A percentile compares a stretch with the other conserved stretches of the same genome.
Conservation (phyloP, 1,140 invertebrate genomes). For the Hydropsyche tenuis region DNA sequence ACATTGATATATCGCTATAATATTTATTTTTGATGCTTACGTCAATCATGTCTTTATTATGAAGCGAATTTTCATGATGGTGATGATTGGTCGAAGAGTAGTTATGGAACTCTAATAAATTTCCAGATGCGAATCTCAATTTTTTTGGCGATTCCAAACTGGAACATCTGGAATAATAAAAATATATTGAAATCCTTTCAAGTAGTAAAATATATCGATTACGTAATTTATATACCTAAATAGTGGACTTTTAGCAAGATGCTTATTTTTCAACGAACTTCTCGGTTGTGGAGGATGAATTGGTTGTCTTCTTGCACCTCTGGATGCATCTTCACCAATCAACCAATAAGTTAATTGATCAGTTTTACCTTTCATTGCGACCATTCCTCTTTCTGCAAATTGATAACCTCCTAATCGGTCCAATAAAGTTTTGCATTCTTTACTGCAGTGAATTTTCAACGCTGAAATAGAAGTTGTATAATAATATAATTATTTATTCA, state of each 20-base stretch:
- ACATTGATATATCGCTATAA: background rate
- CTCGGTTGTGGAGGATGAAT: slow-evolving; percentile 58
- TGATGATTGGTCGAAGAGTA: slow-evolving; percentile 62
- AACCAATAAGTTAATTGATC: slow-evolving; percentile 88
- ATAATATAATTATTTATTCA: background rate
- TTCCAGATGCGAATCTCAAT: slow-evolving; percentile 75
- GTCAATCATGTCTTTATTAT: slow-evolving; percentile 42
- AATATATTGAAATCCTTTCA: background rate
- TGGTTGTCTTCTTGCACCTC: slow-evolving; percentile 53
- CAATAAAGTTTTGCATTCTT: slow-evolving; percentile 80
- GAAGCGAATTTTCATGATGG: slow-evolving; percentile 56
- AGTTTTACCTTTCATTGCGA: slow-evolving; percentile 87
- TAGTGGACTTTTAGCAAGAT: slow-evolving; percentile 57
- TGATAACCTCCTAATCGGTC: slow-evolving; percentile 88
- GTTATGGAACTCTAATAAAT: slow-evolving; percentile 69
- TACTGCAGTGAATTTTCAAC: slow-evolving; percentile 90
- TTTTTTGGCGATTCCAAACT: slow-evolving; percentile 83
- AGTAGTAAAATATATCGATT: background rate
- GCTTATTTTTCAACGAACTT: slow-evolving; percentile 70
- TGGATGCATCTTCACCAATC: slow-evolving; percentile 72
- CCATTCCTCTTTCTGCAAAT: slow-evolving; percentile 77
- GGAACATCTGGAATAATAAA: slow-evolving; percentile 64
- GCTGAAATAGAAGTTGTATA: slow-evolving; percentile 59
- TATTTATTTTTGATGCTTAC: background rate
- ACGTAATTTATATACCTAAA: slow-evolving; percentile 52